These are phyloP conservation scores for Nomada goodeniana DNA, from an alignment of 2,888 invertebrate species.

Conservation along the genomic window DNA sequence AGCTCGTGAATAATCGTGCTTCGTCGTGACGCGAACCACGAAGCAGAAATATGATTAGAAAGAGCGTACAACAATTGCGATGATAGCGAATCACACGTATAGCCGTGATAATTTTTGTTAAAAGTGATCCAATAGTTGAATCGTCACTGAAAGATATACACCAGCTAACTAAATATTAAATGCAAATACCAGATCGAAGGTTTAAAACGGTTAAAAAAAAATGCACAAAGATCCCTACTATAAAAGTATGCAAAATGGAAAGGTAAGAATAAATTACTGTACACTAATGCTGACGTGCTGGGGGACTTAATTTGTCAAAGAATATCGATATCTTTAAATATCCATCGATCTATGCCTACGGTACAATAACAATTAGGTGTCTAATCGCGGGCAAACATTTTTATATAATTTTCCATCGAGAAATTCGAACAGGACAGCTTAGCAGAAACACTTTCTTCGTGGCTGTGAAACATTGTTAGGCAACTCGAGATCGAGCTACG, in stretches of 20 bases:
- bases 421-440: background rate
- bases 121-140: too few species aligned
- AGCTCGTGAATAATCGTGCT: background rate
- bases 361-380: too few species aligned
- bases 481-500: background rate
- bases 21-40: background rate
- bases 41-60: background rate
- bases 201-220: too few species aligned
- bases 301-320: background rate
- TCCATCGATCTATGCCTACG: background rate
- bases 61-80: background rate
- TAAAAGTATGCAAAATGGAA: too few species aligned
- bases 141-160: too few species aligned
- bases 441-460: slow-evolving; percentile 45
- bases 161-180: too few species aligned
- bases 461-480: background rate
- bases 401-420: background rate
- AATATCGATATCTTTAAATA: background rate
- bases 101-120: too few species aligned
- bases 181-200: too few species aligned
- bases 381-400: too few species aligned
- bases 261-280: background rate
- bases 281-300: background rate
- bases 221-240: too few species aligned
- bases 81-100: too few species aligned